Evolutionary conservation across 2,113 vertebrate species (phyloP), one percentile per base, ranked within the genome.

Genomic region (Halcyon malimbica): DNA sequence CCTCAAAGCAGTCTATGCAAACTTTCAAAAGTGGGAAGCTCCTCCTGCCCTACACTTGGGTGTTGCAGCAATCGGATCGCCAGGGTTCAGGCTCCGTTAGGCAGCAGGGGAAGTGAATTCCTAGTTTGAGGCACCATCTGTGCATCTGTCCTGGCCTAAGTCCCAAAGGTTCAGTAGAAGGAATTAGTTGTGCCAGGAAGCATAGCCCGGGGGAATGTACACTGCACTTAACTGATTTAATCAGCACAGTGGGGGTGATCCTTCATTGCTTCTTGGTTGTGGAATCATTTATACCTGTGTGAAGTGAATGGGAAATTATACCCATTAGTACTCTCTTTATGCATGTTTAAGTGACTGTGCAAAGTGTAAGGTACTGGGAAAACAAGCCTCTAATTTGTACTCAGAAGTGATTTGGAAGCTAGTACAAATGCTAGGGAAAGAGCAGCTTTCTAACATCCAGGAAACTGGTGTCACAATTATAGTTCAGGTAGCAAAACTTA

Each of bases 331-430:
- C 37, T 77, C 54, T 69, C 76, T 91, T 94, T 92, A 82, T 93
- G 91, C 70, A 2, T 94, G 83, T 84, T 94, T 97, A 95, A 97
- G 86, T 92, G 93, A 83, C 95, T 94, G 76, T 90, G 86, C 56
- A 81, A 88, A 94, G 80, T 83, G 60, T 51, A 73, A 93, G 83
- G 73, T 88, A 78, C 68, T 77, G 68, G 46, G 69, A 84, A 50
- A 44, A 93, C 50, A 90, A 71, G 77, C 35, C 42, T 96, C 62
- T 87, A 56, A 82, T 95, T 90, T 91, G 69, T 84, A 48, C 62
- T 94, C 39, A n/a, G 46, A 83, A 95, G 46, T 87, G 35, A 63
- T 90, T 92, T 89, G 76, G 79, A 90, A 81, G n/a, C 37, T 48
- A 33, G 39, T 83, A 84, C 37, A 90, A 94, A 84, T 82, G 60